phyloP scores from a whole-genome alignment of 2,888 invertebrate genomes.

The Drosophila picticornis region DNA sequence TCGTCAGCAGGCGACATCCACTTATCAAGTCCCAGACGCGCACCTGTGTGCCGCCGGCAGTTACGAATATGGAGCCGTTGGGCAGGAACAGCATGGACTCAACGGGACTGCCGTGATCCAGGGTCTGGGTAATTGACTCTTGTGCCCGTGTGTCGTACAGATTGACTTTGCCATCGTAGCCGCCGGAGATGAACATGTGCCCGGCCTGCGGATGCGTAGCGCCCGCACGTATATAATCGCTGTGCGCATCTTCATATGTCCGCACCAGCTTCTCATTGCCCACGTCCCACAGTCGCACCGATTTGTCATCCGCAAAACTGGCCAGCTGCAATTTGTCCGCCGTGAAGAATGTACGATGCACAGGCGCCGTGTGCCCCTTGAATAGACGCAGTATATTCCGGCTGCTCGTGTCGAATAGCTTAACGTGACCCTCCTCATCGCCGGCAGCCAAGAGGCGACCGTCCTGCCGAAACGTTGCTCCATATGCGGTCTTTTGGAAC shows the following conservation, averaged over 20 bases:
- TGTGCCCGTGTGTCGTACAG: constrained; percentile 94
- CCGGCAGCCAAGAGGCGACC: constrained; percentile 94
- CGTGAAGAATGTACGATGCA: constrained; percentile 93
- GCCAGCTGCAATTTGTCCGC: constrained; percentile 91
- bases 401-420: constrained; percentile 94
- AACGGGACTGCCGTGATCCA: constrained; percentile 95
- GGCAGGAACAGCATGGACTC: constrained; percentile 95
- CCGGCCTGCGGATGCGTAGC: constrained; percentile 91
- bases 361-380: constrained; percentile 92
- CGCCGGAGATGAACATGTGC: constrained; percentile 92
- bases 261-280: constrained; percentile 91
- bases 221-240: constrained; percentile 94
- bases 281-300: constrained; percentile 95
- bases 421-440: constrained; percentile 94
- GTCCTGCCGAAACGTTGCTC: constrained; percentile 93
- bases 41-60: constrained; percentile 96
- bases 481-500: constrained; percentile 93
- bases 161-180: constrained; percentile 95
- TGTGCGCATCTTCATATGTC: constrained; percentile 88
- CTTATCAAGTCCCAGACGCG: constrained; percentile 97
- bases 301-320: constrained; percentile 96
- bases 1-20: constrained; percentile 91
- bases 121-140: constrained; percentile 87
- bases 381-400: constrained; percentile 94
- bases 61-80: constrained; percentile 94